Base-by-base conservation (phyloP, 2,888 invertebrate genomes). In the Chrysomela aeneicollis region DNA sequence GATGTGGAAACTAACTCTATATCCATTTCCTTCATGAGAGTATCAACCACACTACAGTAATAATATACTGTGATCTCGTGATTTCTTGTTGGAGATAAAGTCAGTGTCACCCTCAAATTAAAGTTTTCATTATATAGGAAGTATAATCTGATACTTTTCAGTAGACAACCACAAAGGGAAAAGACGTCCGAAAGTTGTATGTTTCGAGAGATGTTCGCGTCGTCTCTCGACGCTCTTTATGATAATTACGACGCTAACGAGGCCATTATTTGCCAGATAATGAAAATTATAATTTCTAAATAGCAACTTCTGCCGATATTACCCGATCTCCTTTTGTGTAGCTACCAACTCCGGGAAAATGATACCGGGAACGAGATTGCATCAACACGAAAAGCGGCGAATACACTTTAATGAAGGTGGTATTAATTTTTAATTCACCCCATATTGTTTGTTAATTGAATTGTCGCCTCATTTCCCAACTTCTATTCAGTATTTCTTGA, bases 231-330 rank as follows among this genome's bases (percentile, higher is more conserved):
- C 73, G 74, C 74, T 69, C 69, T 60, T 66, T 68, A 74, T 71
- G 74, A 78, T 78, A 79, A 79, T 79, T 77, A 76, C 74, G 71
- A 77, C 72, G 76, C 71, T 79, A 78, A 79, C 76, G 77, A 70
- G 71, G 76, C 75, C 77, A 78, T 79, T 78, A 79, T 75, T 71
- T 73, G 73, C 74, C 74, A 76, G 78, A 78, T 79, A 78, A 79
- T 77, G 76, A 73, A 77, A 78, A 79, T 77, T 77, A 77, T 78
- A 78, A 79, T 78, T 78, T 76, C 73, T 68, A 70, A 66, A 70
- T 68, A 66, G 70, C 63, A 64, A 70, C 68, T 70, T 66, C 66
- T 68, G 68, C 70, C 70, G 63, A 70, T 70, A 70, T 69, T 64
- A 69, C 66, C 53, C 64, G 62, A 60, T 62, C 62, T 58, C 60